Percentiles rank a stretch among this genome's conserved stretches.
Evolutionary conservation across 2,113 vertebrate genomes (phyloP).

Genomic region (Muscicapa adusta): DNA sequence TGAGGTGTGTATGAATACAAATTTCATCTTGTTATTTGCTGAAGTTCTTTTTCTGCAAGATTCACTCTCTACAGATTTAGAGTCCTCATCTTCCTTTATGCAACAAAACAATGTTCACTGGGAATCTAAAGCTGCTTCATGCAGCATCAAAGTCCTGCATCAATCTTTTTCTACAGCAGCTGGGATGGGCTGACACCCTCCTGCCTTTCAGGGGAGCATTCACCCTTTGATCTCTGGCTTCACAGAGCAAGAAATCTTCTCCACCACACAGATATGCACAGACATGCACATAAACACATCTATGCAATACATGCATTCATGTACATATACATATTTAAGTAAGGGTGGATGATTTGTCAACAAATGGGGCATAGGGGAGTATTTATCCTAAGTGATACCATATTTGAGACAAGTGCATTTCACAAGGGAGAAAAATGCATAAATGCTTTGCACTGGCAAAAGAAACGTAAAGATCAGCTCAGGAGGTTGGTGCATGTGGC

Average conservation of each 20-base stretch:
- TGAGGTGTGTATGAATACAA: neutral
- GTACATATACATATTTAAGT: accelerated
- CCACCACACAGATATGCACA: accelerated
- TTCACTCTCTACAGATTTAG: neutral
- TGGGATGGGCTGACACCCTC: neutral
- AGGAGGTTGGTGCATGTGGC: neutral
- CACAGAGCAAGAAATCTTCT: neutral
- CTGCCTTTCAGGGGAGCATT: neutral
- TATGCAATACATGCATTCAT: accelerated
- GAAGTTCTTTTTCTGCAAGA: neutral
- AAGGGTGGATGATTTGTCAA: neutral
- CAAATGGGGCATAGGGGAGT: neutral
- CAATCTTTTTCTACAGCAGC: neutral
- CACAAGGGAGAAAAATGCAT: neutral
- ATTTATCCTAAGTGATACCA: neutral
- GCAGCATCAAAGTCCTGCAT: neutral
- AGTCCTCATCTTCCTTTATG: neutral
- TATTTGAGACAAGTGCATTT: neutral
- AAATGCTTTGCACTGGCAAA: neutral
- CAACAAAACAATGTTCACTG: neutral
- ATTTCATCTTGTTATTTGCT: neutral
- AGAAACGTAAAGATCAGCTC: neutral
- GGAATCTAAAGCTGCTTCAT: neutral
- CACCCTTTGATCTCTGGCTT: neutral
- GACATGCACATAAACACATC: neutral